Evolutionary conservation across 1,140 invertebrate species (phyloP).

Genomic region (Rhyacophila brunnea): DNA sequence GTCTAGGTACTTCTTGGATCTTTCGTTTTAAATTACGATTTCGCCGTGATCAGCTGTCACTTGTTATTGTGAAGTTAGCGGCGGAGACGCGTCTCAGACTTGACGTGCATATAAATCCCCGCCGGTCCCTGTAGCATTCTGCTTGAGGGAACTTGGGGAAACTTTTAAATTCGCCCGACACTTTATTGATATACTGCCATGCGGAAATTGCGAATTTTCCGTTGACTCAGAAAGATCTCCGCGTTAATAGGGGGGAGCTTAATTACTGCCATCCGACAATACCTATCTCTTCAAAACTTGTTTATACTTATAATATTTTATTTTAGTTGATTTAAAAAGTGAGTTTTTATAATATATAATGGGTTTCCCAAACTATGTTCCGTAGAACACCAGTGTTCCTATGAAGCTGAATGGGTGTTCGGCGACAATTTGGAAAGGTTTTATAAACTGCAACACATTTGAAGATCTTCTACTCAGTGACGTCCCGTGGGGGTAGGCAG

Average conservation of each 20-base stretch:
- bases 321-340: too few species aligned
- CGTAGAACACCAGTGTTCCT: too few species aligned
- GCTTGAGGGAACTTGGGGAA: constrained; percentile 6
- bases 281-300: background rate
- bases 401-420: too few species aligned
- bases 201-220: constrained; percentile 6
- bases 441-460: too few species aligned
- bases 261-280: background rate
- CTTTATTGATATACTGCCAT: constrained; percentile 32
- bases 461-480: too few species aligned
- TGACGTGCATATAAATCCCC: constrained; percentile 30
- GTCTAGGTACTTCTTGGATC: background rate
- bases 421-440: too few species aligned
- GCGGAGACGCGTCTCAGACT: constrained; percentile 10
- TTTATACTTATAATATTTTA: too few species aligned
- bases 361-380: too few species aligned
- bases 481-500: too few species aligned
- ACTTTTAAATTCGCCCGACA: constrained; percentile 33
- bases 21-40: background rate
- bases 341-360: too few species aligned
- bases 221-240: constrained; percentile 16
- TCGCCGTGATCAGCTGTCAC: constrained; percentile 14
- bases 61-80: constrained; percentile 15
- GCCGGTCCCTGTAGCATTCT: constrained; percentile 10
- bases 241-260: constrained; percentile 8